These are phyloP conservation scores for Cancer borealis DNA, from an alignment of 2,888 invertebrate genomes.

Conservation along the genomic window DNA sequence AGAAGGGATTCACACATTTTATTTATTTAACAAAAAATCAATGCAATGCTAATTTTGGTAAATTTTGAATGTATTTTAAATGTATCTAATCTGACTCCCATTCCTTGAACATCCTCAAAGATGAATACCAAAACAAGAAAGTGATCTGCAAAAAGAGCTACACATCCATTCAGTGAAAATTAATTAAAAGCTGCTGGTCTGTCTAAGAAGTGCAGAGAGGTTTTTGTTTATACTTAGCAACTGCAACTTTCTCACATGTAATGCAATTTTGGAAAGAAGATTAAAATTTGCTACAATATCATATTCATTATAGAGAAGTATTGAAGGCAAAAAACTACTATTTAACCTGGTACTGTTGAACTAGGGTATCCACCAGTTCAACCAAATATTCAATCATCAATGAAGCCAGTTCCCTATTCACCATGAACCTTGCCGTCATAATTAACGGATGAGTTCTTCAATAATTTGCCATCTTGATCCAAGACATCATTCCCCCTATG, in stretches of 20 bases:
- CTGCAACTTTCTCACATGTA: no score
- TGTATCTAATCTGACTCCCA: neutral
- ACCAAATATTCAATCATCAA: conserved; percentile 97
- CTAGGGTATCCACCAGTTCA: conserved; percentile 91
- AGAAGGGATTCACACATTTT: no score
- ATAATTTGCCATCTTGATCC: conserved; percentile 96
- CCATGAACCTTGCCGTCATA: conserved; percentile 99
- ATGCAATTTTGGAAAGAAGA: neutral
- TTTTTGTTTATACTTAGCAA: neutral
- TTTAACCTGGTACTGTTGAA: conserved; percentile 83
- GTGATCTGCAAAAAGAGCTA: neutral
- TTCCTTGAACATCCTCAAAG: neutral
- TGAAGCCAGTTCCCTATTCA: conserved; percentile 94
- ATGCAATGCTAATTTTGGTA: neutral
- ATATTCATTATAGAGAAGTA: neutral
- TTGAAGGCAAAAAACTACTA: neutral
- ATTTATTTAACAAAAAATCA: no score
- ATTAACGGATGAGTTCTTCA: conserved; percentile 97
- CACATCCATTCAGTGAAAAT: neutral
- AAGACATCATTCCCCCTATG: conserved; percentile 98
- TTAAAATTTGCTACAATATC: neutral
- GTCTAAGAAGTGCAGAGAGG: neutral
- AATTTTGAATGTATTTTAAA: neutral
- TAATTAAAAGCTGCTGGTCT: neutral
- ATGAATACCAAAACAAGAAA: neutral